Conservation (phyloP, 1,140 invertebrate genomes). For the Homarus americanus region DNA sequence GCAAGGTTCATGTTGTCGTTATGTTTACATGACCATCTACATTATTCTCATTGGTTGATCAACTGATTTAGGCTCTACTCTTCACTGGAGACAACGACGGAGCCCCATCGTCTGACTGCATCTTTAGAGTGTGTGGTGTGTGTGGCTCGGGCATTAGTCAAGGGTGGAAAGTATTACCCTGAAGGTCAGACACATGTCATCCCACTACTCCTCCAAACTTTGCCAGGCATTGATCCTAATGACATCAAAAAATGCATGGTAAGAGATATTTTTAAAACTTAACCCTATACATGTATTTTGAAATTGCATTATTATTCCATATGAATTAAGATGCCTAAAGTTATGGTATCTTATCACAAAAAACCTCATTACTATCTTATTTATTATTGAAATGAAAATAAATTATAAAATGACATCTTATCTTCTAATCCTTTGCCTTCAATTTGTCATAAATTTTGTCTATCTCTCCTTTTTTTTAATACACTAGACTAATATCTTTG, state of each 20-base stretch:
- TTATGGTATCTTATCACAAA: no score
- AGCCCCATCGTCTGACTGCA: conserved; percentile 90
- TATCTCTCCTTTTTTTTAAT: no score
- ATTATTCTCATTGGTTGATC: conserved; percentile 68
- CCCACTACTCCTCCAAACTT: conserved; percentile 86
- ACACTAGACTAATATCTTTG: no score
- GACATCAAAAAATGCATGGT: conserved; percentile 91
- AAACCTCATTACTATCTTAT: no score
- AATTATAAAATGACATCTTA: no score
- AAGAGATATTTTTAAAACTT: conserved; percentile 76
- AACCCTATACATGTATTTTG: no score
- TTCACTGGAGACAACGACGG: conserved; percentile 90
- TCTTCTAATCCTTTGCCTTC: no score
- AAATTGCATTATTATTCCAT: no score
- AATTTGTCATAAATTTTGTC: no score
- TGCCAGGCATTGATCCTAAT: conserved; percentile 95
- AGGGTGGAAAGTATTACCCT: conserved; percentile 84
- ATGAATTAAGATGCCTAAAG: no score
- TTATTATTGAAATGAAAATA: no score
- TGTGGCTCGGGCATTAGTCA: conserved; percentile 85
- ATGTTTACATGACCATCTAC: neutral
- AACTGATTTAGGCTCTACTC: conserved; percentile 82
- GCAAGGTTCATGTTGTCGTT: no score
- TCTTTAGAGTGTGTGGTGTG: conserved; percentile 87
- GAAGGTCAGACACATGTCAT: conserved; percentile 90